Percentiles rank a stretch among this genome's conserved stretches.
Evolutionary conservation across 1,140 invertebrate species (phyloP).

Genomic region (Brachionus paranguensis): DNA sequence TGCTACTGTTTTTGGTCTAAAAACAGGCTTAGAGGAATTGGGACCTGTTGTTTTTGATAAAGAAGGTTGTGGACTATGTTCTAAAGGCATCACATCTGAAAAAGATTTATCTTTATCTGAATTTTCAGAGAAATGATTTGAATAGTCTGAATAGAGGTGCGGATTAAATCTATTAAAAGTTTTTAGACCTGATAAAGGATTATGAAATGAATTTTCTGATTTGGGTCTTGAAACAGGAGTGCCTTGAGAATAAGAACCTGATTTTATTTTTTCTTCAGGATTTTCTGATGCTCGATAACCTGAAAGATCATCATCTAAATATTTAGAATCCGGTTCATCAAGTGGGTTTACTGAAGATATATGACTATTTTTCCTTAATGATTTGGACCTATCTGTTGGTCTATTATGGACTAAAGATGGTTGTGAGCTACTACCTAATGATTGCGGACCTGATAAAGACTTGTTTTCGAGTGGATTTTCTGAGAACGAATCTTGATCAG

Average conservation of each 20-base stretch:
- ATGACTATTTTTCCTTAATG: not conserved
- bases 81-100: not conserved
- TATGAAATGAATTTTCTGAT: not conserved
- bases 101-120: not conserved
- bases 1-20: no score
- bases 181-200: not conserved
- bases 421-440: not conserved
- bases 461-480: not conserved
- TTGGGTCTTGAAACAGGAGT: not conserved
- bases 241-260: not conserved
- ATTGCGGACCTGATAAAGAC: not conserved
- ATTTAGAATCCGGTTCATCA: not conserved
- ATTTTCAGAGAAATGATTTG: not conserved
- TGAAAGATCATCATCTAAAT: not conserved
- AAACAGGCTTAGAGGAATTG: not conserved
- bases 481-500: not conserved
- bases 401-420: not conserved
- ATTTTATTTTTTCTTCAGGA: not conserved
- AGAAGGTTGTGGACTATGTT: not conserved
- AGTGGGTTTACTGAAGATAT: not conserved
- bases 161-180: no score
- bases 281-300: not conserved
- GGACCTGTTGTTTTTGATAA: not conserved
- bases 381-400: not conserved
- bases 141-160: not conserved